phyloP scores from a whole-genome alignment of 2,797 vertebrate genomes.

The Crenichthys baileyi region DNA sequence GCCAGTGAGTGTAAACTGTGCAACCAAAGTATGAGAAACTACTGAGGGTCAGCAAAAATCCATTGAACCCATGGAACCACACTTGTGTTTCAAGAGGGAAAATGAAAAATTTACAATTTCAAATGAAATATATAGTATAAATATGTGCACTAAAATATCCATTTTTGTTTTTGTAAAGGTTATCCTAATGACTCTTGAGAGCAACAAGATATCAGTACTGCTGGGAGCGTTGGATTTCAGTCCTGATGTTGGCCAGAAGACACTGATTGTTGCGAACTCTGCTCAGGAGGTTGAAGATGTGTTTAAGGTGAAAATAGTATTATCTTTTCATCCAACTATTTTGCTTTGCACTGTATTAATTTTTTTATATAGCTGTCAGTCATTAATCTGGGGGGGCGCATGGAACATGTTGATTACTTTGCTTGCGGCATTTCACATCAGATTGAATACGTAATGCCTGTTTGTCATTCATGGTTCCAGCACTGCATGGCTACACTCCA shows the following conservation, averaged over 20 bases:
- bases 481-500: too few species aligned
- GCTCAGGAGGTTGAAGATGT: conserved; percentile 85
- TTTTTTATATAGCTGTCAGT: neutral
- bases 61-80: neutral
- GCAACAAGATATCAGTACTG: conserved; percentile 81
- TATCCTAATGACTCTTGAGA: conserved; percentile 81
- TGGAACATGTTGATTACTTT: neutral
- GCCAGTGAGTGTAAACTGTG: neutral
- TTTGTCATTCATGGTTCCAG: too few species aligned
- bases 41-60: neutral
- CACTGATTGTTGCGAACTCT: conserved; percentile 85
- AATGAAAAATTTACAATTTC: neutral
- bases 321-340: neutral
- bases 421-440: neutral
- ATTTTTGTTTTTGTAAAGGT: conserved; percentile 69
- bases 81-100: neutral
- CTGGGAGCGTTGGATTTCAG: conserved; percentile 82
- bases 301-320: conserved; percentile 78
- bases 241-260: conserved; percentile 83
- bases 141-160: neutral
- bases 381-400: neutral
- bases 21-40: neutral
- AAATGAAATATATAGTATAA: neutral
- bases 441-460: neutral
- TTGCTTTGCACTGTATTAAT: neutral